Conservation (phyloP, 2,113 vertebrate genomes). For the Condylura cristata region DNA sequence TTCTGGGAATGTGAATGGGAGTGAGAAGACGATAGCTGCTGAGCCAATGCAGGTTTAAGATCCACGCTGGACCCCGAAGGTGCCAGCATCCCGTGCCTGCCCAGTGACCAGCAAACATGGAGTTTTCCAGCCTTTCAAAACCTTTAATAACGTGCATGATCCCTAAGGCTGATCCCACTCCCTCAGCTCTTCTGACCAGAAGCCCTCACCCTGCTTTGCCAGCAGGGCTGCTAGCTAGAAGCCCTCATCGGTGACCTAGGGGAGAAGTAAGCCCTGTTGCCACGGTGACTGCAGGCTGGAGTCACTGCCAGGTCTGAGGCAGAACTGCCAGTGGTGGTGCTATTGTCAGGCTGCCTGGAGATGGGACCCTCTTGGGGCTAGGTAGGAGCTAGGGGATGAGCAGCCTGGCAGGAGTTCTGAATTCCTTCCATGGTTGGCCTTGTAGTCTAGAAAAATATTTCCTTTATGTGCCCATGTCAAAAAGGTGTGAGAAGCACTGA, state of each 20-base stretch:
- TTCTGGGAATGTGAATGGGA: not conserved
- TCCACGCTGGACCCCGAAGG: not conserved
- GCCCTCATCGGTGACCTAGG: not conserved
- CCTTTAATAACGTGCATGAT: slow-evolving; percentile 56
- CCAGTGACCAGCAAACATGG: not conserved
- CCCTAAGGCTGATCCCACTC: not conserved
- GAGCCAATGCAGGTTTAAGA: not conserved
- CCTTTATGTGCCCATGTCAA: not conserved
- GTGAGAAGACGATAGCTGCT: not conserved
- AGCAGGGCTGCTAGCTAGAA: not conserved
- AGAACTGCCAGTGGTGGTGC: not conserved
- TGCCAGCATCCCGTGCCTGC: not conserved
- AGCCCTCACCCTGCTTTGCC: not conserved
- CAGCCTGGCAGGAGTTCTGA: not conserved
- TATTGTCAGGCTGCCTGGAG: not conserved
- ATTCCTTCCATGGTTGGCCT: not conserved
- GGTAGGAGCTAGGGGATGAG: not conserved
- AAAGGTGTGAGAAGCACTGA: slow-evolving; percentile 15
- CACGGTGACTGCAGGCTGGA: not conserved
- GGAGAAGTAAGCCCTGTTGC: fast-evolving
- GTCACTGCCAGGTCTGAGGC: not conserved
- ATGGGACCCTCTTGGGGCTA: not conserved
- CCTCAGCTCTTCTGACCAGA: not conserved
- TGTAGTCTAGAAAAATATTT: not conserved
- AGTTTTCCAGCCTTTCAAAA: not conserved